phyloP scores from a whole-genome alignment of 2,113 vertebrate species.

The Sylvietta virens region DNA sequence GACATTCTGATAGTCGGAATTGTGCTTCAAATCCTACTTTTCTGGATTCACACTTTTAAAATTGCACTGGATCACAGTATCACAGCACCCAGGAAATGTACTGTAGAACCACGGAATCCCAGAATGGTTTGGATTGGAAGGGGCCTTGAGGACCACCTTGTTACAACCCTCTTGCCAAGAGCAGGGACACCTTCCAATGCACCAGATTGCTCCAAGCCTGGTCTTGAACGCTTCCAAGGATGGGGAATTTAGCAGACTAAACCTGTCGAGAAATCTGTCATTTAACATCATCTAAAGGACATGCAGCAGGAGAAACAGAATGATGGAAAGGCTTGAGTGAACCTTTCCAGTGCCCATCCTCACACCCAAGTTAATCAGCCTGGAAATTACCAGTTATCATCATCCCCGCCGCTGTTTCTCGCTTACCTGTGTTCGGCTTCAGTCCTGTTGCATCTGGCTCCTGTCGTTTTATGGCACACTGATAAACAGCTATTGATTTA shows the following conservation, averaged over 20 bases:
- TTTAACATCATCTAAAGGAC: background rate
- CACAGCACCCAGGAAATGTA: background rate
- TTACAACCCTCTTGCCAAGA: background rate
- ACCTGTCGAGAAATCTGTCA: background rate
- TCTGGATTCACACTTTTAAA: background rate
- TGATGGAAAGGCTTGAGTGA: background rate
- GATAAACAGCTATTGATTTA: constrained; percentile 5
- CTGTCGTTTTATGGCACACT: background rate
- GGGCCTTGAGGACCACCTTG: background rate
- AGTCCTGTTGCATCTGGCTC: constrained; percentile 14
- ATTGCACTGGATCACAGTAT: background rate
- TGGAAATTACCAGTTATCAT: background rate
- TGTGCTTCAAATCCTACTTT: background rate
- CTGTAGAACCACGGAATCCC: background rate
- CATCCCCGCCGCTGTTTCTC: background rate
- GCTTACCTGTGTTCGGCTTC: background rate
- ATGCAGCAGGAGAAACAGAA: background rate
- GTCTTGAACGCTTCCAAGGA: background rate
- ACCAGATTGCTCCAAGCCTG: background rate
- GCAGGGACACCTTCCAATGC: background rate
- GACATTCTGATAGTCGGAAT: background rate
- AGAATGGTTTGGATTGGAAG: background rate
- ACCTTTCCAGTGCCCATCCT: background rate
- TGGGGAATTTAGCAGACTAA: background rate
- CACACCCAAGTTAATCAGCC: background rate